Percentiles rank a stretch among this genome's conserved stretches.
Evolutionary conservation across 1,140 invertebrate genomes (phyloP).

Genomic region (Drosophila murphyi): DNA sequence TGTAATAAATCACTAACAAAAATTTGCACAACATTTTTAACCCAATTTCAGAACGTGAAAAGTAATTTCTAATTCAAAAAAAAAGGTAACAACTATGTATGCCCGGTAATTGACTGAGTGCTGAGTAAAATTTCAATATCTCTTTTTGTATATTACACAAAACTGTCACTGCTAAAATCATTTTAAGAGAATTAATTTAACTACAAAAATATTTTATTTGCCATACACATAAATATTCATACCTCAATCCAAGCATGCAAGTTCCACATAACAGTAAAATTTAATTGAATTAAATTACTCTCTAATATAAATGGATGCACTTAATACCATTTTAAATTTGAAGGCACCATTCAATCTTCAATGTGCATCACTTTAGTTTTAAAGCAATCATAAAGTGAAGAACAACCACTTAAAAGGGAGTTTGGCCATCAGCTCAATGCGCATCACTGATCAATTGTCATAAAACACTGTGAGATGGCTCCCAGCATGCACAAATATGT

Average conservation of each 20-base stretch:
- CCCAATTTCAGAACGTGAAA: too few relatives aligned
- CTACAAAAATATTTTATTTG: too few relatives aligned
- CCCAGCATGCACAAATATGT: conserved; percentile 16
- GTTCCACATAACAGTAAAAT: not conserved
- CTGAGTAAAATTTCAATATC: too few relatives aligned
- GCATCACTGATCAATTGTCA: conserved; percentile 27
- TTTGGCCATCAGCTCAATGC: conserved; percentile 18
- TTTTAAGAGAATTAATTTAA: too few relatives aligned
- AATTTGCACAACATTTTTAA: not conserved
- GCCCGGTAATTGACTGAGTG: too few relatives aligned
- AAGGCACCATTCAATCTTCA: not conserved
- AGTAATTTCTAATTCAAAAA: too few relatives aligned
- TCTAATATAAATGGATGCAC: not conserved
- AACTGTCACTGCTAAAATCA: too few relatives aligned
- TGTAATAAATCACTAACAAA: conserved; percentile 27
- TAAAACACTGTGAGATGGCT: conserved; percentile 3
- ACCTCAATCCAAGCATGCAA: too few relatives aligned
- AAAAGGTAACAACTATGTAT: too few relatives aligned
- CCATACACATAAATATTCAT: not conserved
- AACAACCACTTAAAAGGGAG: conserved; percentile 6
- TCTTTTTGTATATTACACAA: too few relatives aligned
- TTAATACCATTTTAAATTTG: not conserved
- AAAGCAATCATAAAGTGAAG: conserved; percentile 8
- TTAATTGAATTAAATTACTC: not conserved
- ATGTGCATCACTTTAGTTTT: not conserved